phyloP scores from a whole-genome alignment of 2,888 invertebrate genomes.

The Hipparchia sbordonii region DNA sequence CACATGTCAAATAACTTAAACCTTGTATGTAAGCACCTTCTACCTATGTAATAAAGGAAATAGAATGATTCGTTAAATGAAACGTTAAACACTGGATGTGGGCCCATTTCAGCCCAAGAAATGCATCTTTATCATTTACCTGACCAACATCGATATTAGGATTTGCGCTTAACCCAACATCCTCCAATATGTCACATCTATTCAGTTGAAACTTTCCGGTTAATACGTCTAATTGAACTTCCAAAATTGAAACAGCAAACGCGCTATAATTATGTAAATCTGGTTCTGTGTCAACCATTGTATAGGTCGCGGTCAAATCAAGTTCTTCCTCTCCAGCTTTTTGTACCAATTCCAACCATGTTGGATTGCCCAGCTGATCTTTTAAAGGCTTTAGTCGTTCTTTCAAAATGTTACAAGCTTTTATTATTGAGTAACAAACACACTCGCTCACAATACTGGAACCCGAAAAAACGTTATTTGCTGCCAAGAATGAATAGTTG shows the following conservation, averaged over 20 bases:
- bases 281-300: slow-evolving; percentile 82
- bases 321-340: slow-evolving; percentile 80
- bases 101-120: background rate
- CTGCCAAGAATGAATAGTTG: slow-evolving; percentile 79
- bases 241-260: slow-evolving; percentile 83
- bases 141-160: slow-evolving; percentile 87
- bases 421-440: slow-evolving; percentile 79
- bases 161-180: slow-evolving; percentile 86
- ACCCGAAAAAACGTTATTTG: slow-evolving; percentile 86
- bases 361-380: slow-evolving; percentile 68
- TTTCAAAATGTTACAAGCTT: slow-evolving; percentile 83
- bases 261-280: slow-evolving; percentile 81
- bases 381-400: slow-evolving; percentile 82
- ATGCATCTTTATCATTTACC: slow-evolving; percentile 48
- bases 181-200: slow-evolving; percentile 86
- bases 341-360: slow-evolving; percentile 83
- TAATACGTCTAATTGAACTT: slow-evolving; percentile 87
- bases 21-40: slow-evolving; percentile 89
- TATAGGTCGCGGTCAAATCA: slow-evolving; percentile 84
- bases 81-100: background rate
- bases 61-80: background rate
- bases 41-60: slow-evolving; percentile 57
- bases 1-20: slow-evolving; percentile 87
- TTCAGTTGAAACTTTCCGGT: slow-evolving; percentile 85
- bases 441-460: slow-evolving; percentile 87